phyloP scores from a whole-genome alignment of 1,140 invertebrate species.

The Scaptodrosophila lebanonensis region DNA sequence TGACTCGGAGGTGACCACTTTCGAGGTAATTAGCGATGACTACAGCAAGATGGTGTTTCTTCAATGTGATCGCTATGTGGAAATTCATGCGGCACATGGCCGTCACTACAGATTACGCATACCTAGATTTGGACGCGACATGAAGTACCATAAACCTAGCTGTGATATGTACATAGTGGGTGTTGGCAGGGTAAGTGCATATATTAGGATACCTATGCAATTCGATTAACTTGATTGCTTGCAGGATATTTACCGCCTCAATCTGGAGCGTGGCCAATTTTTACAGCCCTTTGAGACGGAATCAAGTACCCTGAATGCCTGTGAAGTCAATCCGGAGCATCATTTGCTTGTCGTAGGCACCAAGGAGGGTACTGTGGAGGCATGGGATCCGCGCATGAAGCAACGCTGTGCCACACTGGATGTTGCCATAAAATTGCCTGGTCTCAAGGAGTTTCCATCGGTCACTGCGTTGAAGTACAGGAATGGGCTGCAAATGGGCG shows the following conservation, averaged over 20 bases:
- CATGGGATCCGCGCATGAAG: slow-evolving; percentile 94
- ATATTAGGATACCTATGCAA: not conserved
- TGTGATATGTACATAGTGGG: slow-evolving; percentile 97
- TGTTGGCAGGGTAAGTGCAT: slow-evolving; percentile 82
- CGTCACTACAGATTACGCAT: slow-evolving; percentile 94
- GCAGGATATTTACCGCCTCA: slow-evolving; percentile 94
- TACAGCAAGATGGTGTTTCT: slow-evolving; percentile 91
- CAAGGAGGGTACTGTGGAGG: slow-evolving; percentile 94
- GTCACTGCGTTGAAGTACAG: slow-evolving; percentile 87
- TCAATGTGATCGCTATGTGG: slow-evolving; percentile 92
- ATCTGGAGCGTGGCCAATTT: slow-evolving; percentile 97
- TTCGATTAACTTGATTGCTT: slow-evolving; percentile 11
- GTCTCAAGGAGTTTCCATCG: slow-evolving; percentile 70
- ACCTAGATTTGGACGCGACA: slow-evolving; percentile 96
- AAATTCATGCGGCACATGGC: slow-evolving; percentile 96
- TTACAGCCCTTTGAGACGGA: slow-evolving; percentile 88
- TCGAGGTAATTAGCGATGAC: slow-evolving; percentile 92
- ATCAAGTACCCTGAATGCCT: slow-evolving; percentile 89
- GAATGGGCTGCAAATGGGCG: slow-evolving; percentile 90
- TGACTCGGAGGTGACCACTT: slow-evolving; percentile 95
- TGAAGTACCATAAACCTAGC: slow-evolving; percentile 92
- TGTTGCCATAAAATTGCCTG: slow-evolving; percentile 84
- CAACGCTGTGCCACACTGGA: slow-evolving; percentile 89
- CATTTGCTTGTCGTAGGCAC: slow-evolving; percentile 92
- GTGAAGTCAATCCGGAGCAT: slow-evolving; percentile 92